Conservation (phyloP, 2,113 vertebrate species). For the Cryptoleucopteryx plumbea region DNA sequence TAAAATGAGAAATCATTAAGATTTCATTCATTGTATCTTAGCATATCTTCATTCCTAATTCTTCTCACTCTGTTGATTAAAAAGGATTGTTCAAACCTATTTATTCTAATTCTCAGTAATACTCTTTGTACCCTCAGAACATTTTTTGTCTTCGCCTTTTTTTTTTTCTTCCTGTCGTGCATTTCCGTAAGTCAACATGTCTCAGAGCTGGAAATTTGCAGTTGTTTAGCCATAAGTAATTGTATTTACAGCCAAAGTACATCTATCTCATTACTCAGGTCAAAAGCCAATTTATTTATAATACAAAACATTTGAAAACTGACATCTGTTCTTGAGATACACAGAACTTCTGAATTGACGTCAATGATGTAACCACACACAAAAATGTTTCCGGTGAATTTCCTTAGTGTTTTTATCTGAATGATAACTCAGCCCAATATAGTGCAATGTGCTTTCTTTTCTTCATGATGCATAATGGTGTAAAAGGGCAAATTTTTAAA, state of each 20-base stretch:
- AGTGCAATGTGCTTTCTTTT: background rate
- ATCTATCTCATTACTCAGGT: constrained; percentile 20
- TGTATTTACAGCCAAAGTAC: constrained; percentile 49
- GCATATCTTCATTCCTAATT: background rate
- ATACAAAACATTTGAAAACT: constrained; percentile 62
- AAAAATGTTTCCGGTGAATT: background rate
- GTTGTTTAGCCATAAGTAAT: constrained; percentile 34
- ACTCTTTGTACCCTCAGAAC: background rate
- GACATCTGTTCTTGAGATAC: constrained; percentile 62
- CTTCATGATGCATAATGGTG: background rate
- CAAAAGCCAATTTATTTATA: constrained; percentile 65
- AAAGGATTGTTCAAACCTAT: background rate
- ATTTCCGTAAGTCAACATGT: background rate
- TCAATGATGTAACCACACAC: constrained; percentile 56
- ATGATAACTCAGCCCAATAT: background rate
- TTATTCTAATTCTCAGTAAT: background rate
- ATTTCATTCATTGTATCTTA: background rate
- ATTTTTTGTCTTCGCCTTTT: background rate
- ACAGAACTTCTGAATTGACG: constrained; percentile 58
- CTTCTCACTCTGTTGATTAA: background rate
- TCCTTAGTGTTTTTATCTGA: constrained; percentile 14
- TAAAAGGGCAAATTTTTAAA: background rate
- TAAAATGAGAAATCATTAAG: background rate
- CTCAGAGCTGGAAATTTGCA: background rate
- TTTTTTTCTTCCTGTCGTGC: too few relatives aligned